Conservation (phyloP, 2,797 vertebrate genomes). For the Petrocephalus sullivani region DNA sequence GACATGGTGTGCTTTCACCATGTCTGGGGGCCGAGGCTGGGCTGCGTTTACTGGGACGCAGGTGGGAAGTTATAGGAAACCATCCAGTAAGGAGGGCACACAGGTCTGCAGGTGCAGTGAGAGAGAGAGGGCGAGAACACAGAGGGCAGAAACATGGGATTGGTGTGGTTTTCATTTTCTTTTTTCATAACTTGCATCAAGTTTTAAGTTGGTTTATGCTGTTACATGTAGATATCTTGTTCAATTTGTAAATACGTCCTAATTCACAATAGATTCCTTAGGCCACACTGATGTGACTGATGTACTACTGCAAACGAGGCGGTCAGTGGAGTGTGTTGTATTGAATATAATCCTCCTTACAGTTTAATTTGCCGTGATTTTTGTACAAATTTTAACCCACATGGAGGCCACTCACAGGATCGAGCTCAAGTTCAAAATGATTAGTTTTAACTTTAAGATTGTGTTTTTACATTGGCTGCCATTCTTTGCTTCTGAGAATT, state of each 20-base stretch:
- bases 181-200: constrained; percentile 99
- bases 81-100: not conserved
- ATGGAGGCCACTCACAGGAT: constrained; percentile 31
- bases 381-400: constrained; percentile 43
- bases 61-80: not conserved
- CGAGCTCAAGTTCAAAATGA: not conserved
- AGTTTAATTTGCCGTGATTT: constrained; percentile 71
- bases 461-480: constrained; percentile 52
- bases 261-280: constrained; percentile 61
- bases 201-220: constrained; percentile 86
- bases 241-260: constrained; percentile 85
- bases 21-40: not conserved
- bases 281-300: constrained; percentile 55
- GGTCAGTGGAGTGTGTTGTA: constrained; percentile 52
- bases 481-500: constrained; percentile 48
- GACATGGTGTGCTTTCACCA: not conserved
- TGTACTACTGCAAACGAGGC: constrained; percentile 51
- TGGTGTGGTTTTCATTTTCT: constrained; percentile 72
- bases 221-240: constrained; percentile 88
- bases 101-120: not conserved
- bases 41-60: not conserved
- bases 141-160: constrained; percentile 73
- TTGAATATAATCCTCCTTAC: constrained; percentile 63
- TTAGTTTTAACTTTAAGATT: constrained; percentile 48
- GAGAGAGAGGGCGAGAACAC: constrained; percentile 32